These are phyloP conservation scores for Drosophila merina DNA, from an alignment of 2,888 invertebrate species.

Conservation along the genomic window DNA sequence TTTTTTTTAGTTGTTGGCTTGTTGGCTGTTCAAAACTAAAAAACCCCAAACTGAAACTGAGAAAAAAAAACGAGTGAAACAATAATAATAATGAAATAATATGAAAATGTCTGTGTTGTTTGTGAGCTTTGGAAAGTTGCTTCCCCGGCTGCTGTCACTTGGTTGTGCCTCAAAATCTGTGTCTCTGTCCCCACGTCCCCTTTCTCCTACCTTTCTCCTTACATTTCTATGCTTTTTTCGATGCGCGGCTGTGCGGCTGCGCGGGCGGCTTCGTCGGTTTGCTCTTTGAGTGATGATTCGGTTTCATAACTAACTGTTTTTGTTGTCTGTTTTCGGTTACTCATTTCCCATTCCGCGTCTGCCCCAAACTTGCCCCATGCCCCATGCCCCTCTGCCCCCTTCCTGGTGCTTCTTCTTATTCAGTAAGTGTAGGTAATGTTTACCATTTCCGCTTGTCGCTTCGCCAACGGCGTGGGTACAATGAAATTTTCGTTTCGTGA, in stretches of 20 bases:
- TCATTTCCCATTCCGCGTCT: conserved; percentile 66
- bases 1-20: conserved; percentile 6
- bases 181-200: neutral
- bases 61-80: conserved; percentile 51
- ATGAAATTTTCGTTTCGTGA: conserved; percentile 77
- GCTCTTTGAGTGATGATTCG: conserved; percentile 77
- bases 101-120: conserved; percentile 52
- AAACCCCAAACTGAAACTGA: neutral
- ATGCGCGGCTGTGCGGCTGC: conserved; percentile 37
- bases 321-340: conserved; percentile 42
- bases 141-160: conserved; percentile 66
- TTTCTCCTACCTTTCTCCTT: conserved; percentile 1
- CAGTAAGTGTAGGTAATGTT: conserved; percentile 78
- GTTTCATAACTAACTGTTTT: conserved; percentile 77
- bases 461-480: conserved; percentile 73
- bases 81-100: conserved; percentile 69
- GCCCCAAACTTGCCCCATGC: conserved; percentile 2
- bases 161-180: conserved; percentile 35
- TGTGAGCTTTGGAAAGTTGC: conserved; percentile 71
- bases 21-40: conserved; percentile 2
- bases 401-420: conserved; percentile 29
- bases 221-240: conserved; percentile 6
- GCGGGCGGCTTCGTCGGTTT: conserved; percentile 75
- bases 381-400: neutral
- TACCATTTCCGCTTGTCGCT: conserved; percentile 79